A percentile compares a stretch with the other conserved stretches of the same genome.
Conservation (phyloP, 2,888 invertebrate genomes). For the Tetramorium bicarinatum region DNA sequence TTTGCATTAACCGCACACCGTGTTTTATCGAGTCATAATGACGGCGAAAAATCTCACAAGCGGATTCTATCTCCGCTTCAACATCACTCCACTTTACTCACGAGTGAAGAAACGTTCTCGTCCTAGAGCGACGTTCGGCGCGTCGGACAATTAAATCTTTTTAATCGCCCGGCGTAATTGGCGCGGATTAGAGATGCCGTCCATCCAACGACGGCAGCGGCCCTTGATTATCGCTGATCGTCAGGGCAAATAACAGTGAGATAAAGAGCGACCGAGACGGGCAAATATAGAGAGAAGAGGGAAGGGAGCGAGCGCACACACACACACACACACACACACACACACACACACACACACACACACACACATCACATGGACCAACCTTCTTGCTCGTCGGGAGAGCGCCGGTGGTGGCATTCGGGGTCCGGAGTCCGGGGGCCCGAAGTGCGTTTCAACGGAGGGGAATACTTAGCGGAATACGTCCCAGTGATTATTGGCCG, state of each 20-base stretch:
- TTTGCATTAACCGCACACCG: slow-evolving; percentile 4
- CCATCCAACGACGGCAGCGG: slow-evolving; percentile 63
- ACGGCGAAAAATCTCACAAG: slow-evolving; percentile 29
- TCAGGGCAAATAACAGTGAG: slow-evolving; percentile 73
- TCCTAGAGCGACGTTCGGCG: slow-evolving; percentile 63
- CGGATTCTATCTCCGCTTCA: background rate
- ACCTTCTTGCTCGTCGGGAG: slow-evolving; percentile 31
- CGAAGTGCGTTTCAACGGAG: slow-evolving; percentile 64
- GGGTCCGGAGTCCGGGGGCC: slow-evolving; percentile 11
- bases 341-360: no score
- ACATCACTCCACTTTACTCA: background rate
- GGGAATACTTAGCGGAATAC: slow-evolving; percentile 84
- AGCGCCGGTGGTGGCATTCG: slow-evolving; percentile 41
- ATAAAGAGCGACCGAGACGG: slow-evolving; percentile 63
- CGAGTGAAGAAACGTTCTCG: background rate
- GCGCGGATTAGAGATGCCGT: slow-evolving; percentile 82
- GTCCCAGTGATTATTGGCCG: slow-evolving; percentile 85
- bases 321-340: no score
- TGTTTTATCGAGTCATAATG: slow-evolving; percentile 40
- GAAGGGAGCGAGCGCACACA: background rate
- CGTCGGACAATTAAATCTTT: slow-evolving; percentile 83
- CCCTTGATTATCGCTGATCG: slow-evolving; percentile 75
- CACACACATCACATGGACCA: background rate
- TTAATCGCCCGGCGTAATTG: slow-evolving; percentile 84
- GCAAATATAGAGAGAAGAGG: slow-evolving; percentile 49